phyloP scores from a whole-genome alignment of 2,797 vertebrate genomes.

The Miichthys miiuy region DNA sequence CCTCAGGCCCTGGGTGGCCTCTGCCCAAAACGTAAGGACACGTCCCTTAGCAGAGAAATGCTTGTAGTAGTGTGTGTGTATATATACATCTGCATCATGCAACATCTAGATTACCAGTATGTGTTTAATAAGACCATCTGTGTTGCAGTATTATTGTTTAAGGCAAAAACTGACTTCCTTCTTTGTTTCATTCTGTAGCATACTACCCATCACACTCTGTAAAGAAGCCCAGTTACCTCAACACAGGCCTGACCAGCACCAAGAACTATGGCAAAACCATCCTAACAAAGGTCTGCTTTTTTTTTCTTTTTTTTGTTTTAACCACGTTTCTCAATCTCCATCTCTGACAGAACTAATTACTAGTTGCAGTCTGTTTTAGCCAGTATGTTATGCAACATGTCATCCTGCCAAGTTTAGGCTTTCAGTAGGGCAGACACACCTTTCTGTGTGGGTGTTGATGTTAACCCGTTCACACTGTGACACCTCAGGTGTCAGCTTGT shows the following conservation, averaged over 20 bases:
- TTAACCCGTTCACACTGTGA: slow-evolving; percentile 21
- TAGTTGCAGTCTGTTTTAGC: neutral
- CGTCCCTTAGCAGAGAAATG: too few species aligned
- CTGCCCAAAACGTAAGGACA: slow-evolving; percentile 91
- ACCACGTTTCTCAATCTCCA: neutral
- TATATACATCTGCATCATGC: neutral
- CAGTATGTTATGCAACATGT: slow-evolving; percentile 31
- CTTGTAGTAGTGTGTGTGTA: neutral
- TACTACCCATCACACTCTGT: slow-evolving; percentile 87
- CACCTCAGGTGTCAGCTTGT: neutral
- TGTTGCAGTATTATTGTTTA: neutral
- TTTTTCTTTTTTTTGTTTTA: neutral
- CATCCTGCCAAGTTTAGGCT: slow-evolving; percentile 20
- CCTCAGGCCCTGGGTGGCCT: slow-evolving; percentile 93
- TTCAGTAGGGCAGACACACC: slow-evolving; percentile 43
- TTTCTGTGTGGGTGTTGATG: slow-evolving; percentile 48
- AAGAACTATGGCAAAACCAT: slow-evolving; percentile 99
- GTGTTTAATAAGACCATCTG: neutral
- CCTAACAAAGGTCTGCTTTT: slow-evolving; percentile 92
- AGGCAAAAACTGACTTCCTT: neutral
- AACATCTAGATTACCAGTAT: neutral
- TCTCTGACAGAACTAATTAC: slow-evolving; percentile 1
- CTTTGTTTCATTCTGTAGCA: slow-evolving; percentile 79
- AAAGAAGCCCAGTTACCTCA: slow-evolving; percentile 94
- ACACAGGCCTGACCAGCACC: slow-evolving; percentile 98